Base-by-base conservation (phyloP, 2,888 invertebrate genomes). In the Scaptomyza cyrtandrae region DNA sequence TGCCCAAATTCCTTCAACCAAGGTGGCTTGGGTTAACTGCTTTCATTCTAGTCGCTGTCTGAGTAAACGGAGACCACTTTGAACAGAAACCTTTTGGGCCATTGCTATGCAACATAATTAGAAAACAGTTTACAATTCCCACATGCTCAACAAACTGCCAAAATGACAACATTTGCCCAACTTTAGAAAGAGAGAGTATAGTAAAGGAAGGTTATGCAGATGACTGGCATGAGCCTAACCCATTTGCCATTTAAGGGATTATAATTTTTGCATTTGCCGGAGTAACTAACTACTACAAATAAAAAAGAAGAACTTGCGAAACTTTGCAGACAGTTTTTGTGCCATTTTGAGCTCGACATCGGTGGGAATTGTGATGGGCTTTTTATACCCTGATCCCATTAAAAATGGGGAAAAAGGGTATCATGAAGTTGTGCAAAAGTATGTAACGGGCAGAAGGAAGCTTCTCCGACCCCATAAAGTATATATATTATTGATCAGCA, bases 241-340 rank as follows among this genome's bases (percentile, higher is more conserved):
- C 35, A 60, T n/a, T 78, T 69, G 66, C 73, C 87, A 75, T 84
- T 86, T 88, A 79, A 80, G 72, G 79, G 85, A 88, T 86, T 86
- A 86, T 88, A 80, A 85, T 85, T 88, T 83, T 70, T 50, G 78
- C 71, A 71, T 64, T 64, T 60, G 64, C 58, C 64, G 41, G 58
- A 59, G 56, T 72, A 68, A 73, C 83, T 73, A 63, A 13, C 13
- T 1, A 7, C 39, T 10, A 74, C 75, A 79, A 86, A 13, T 14
- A 29, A 50, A 50, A 73, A 79, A 77, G 52, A 54, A 65, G 61
- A 41, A 6, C 14, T 41, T 41, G 71, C 69, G 69, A 78, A 86
- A 86, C 79, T 86, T 86, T 88, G 71, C 85, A 86, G 85, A 86
- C 85, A 84, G 81, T 80, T 86, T 86, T 86, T 83, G 72, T 75